Percentiles rank a stretch among this genome's conserved stretches.
Evolutionary conservation across 2,113 vertebrate genomes (phyloP).

Genomic region (Daphoenositta chrysoptera): DNA sequence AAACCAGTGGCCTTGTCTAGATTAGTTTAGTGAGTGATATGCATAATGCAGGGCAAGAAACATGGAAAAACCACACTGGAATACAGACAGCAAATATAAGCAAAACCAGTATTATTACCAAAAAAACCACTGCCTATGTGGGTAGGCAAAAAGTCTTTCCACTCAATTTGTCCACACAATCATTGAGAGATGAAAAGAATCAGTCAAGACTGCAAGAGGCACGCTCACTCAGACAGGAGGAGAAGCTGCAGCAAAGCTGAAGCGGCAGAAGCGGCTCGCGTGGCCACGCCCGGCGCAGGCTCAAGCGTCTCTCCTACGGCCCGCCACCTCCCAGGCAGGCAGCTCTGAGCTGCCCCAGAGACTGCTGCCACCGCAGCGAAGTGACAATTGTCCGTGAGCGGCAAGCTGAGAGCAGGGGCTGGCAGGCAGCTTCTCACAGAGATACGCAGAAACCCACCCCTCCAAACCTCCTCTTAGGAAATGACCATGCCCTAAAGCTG

Average conservation of each 20-base stretch:
- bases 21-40: not conserved
- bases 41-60: not conserved
- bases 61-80: not conserved
- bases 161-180: not conserved
- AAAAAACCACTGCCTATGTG: not conserved
- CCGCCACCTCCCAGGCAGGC: not conserved
- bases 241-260: not conserved
- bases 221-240: not conserved
- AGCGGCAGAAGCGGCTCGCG: not conserved
- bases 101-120: not conserved
- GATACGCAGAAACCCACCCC: not conserved
- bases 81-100: not conserved
- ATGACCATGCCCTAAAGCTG: not conserved
- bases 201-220: not conserved
- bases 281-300: rapidly evolving
- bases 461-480: not conserved
- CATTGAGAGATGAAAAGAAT: not conserved
- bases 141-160: not conserved
- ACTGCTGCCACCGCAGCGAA: rapidly evolving
- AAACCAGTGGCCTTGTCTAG: not conserved
- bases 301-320: not conserved
- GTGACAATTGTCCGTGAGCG: not conserved
- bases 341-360: not conserved
- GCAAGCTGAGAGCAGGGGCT: not conserved
- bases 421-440: not conserved